A percentile compares a stretch with the other conserved stretches of the same genome.
Conservation (phyloP, 2,113 vertebrate genomes). For the Plotosus lineatus region DNA sequence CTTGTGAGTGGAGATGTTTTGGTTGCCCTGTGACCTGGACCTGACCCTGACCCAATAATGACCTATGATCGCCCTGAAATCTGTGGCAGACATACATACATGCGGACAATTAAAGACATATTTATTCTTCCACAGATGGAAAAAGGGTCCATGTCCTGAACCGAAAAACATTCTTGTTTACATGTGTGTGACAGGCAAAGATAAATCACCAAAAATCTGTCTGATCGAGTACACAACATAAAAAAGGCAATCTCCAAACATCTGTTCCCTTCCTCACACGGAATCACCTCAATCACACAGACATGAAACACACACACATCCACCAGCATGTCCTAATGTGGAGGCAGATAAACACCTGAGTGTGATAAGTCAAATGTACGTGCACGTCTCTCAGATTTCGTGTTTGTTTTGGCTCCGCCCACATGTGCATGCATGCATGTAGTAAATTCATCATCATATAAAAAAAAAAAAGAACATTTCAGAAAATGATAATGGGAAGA, state of each 20-base stretch:
- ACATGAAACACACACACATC: slow-evolving; percentile 23
- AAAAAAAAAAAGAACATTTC: not conserved
- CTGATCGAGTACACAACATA: not conserved
- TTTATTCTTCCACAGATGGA: slow-evolving; percentile 14
- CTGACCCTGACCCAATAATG: slow-evolving; percentile 48
- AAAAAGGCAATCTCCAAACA: slow-evolving; percentile 33
- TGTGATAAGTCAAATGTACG: slow-evolving; percentile 48
- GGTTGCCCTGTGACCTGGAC: slow-evolving; percentile 36
- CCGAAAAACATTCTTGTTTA: slow-evolving; percentile 24
- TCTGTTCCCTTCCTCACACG: slow-evolving; percentile 7
- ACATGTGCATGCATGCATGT: slow-evolving; percentile 3
- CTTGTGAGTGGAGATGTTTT: slow-evolving; percentile 33
- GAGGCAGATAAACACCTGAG: slow-evolving; percentile 43
- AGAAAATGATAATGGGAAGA: not conserved
- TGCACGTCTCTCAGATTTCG: slow-evolving; percentile 19
- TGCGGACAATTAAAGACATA: not conserved
- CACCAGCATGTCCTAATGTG: slow-evolving; percentile 7
- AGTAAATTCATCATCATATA: slow-evolving; percentile 10
- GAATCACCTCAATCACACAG: not conserved
- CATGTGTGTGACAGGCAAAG: slow-evolving; percentile 14
- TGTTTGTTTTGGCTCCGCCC: slow-evolving; percentile 18
- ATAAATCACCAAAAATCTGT: slow-evolving; percentile 24
- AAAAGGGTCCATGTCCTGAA: slow-evolving; percentile 26
- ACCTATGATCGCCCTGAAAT: slow-evolving; percentile 45
- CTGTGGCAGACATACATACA: slow-evolving; percentile 13